A percentile compares a stretch with the other conserved stretches of the same genome.
Conservation (phyloP, 2,113 vertebrate genomes). For the Solea senegalensis region DNA sequence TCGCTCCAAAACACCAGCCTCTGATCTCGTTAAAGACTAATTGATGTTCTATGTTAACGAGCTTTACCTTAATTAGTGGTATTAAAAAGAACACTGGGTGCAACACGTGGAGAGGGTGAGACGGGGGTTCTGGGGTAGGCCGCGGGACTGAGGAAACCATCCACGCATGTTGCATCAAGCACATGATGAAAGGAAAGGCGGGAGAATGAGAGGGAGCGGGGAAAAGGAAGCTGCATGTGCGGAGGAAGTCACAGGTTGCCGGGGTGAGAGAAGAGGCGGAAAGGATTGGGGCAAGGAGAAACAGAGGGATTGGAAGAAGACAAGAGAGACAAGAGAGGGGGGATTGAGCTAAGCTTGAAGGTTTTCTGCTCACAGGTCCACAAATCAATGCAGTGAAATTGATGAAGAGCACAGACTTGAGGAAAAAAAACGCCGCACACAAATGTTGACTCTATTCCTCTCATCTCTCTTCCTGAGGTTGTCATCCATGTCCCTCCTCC, state of each 20-base stretch:
- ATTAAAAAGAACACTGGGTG: conserved; percentile 77
- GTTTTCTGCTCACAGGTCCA: conserved; percentile 62
- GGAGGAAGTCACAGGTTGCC: conserved; percentile 72
- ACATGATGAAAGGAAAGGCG: conserved; percentile 61
- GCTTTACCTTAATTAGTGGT: conserved; percentile 85
- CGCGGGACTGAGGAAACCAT: conserved; percentile 47
- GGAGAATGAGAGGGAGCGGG: conserved; percentile 14
- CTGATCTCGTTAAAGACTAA: conserved; percentile 84
- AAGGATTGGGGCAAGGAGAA: conserved; percentile 55
- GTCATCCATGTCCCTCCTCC: conserved; percentile 63
- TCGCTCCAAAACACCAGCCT: conserved; percentile 81
- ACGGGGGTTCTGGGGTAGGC: conserved; percentile 42
- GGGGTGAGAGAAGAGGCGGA: conserved; percentile 55
- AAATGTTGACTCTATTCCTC: conserved; percentile 72
- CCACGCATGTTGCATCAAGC: conserved; percentile 69
- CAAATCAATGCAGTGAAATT: conserved; percentile 72
- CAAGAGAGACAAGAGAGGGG: conserved; percentile 31
- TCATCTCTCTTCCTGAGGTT: conserved; percentile 59
- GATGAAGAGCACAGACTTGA: conserved; percentile 59
- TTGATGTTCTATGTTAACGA: conserved; percentile 83
- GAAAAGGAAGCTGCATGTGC: conserved; percentile 39
- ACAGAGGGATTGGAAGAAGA: conserved; percentile 53
- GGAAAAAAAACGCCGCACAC: conserved; percentile 36
- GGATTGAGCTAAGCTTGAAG: conserved; percentile 48
- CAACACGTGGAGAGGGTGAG: conserved; percentile 41